phyloP scores from a whole-genome alignment of 1,140 invertebrate genomes.

The Periplaneta americana region DNA sequence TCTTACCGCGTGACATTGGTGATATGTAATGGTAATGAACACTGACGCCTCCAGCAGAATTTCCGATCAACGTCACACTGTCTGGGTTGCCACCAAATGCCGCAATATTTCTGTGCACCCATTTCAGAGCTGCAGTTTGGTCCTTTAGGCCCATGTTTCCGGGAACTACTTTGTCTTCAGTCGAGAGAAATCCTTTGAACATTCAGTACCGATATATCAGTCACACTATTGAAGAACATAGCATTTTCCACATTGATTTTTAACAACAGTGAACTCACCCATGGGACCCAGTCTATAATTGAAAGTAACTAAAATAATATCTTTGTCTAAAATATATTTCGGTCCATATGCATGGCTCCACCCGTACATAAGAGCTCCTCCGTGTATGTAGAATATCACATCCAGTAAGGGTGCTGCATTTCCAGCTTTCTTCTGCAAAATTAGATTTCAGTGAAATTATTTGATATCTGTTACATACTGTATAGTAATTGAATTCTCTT shows the following conservation, averaged over 20 bases:
- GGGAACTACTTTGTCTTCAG: background rate
- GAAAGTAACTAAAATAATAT: conserved; percentile 30
- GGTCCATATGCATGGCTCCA: conserved; percentile 29
- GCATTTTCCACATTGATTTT: background rate
- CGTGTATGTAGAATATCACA: conserved; percentile 21
- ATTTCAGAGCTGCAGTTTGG: background rate
- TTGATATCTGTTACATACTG: too few species aligned
- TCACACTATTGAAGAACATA: background rate
- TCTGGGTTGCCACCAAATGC: background rate
- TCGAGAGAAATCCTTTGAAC: background rate
- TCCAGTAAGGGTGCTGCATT: conserved; percentile 16
- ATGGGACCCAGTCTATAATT: conserved; percentile 31
- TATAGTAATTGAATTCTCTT: too few species aligned
- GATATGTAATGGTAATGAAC: background rate
- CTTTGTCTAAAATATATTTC: conserved; percentile 32
- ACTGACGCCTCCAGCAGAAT: background rate
- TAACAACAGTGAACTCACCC: conserved; percentile 17
- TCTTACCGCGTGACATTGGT: background rate
- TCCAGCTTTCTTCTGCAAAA: too few species aligned
- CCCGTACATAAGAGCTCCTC: conserved; percentile 26
- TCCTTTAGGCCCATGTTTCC: background rate
- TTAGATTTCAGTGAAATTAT: too few species aligned
- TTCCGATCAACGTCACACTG: background rate
- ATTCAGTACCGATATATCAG: background rate
- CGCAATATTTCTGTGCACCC: background rate